phyloP scores from a whole-genome alignment of 2,797 vertebrate genomes.

The Adelosebastes latens region DNA sequence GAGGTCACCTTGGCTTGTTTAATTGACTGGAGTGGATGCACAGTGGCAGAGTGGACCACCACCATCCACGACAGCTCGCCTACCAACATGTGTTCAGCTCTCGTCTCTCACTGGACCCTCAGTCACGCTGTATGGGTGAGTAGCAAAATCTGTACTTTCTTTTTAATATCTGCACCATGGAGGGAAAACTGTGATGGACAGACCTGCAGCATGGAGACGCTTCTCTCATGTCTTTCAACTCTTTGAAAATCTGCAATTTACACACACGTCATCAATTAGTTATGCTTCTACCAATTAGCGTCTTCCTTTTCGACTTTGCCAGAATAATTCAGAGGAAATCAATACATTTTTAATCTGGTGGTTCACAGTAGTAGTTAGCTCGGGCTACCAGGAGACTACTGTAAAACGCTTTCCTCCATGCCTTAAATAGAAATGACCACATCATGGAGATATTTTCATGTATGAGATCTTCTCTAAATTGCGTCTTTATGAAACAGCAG shows the following conservation, averaged over 20 bases:
- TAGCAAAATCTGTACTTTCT: slow-evolving; percentile 56
- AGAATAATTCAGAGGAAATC: slow-evolving; percentile 72
- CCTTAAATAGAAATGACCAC: slow-evolving; percentile 15
- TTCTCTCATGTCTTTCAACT: slow-evolving; percentile 44
- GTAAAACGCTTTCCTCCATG: slow-evolving; percentile 25
- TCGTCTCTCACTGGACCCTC: slow-evolving; percentile 36
- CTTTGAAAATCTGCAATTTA: slow-evolving; percentile 73
- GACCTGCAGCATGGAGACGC: slow-evolving; percentile 28
- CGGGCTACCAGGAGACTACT: slow-evolving; percentile 49
- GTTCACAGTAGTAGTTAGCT: slow-evolving; percentile 41
- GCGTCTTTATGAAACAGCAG: not conserved
- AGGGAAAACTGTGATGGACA: slow-evolving; percentile 43
- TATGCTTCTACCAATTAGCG: slow-evolving; percentile 70
- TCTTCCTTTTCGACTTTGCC: slow-evolving; percentile 66
- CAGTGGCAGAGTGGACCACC: slow-evolving; percentile 55
- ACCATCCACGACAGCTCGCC: slow-evolving; percentile 39
- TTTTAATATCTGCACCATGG: slow-evolving; percentile 12
- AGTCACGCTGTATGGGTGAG: slow-evolving; percentile 54
- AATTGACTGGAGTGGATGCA: slow-evolving; percentile 63
- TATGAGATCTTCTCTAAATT: not conserved
- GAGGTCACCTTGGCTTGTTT: slow-evolving; percentile 82
- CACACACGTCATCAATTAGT: slow-evolving; percentile 71
- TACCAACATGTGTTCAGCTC: slow-evolving; percentile 37
- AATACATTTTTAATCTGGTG: slow-evolving; percentile 71
- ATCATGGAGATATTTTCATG: slow-evolving; percentile 4